Conservation (phyloP, 2,797 vertebrate genomes). For the Acanthornis magna region DNA sequence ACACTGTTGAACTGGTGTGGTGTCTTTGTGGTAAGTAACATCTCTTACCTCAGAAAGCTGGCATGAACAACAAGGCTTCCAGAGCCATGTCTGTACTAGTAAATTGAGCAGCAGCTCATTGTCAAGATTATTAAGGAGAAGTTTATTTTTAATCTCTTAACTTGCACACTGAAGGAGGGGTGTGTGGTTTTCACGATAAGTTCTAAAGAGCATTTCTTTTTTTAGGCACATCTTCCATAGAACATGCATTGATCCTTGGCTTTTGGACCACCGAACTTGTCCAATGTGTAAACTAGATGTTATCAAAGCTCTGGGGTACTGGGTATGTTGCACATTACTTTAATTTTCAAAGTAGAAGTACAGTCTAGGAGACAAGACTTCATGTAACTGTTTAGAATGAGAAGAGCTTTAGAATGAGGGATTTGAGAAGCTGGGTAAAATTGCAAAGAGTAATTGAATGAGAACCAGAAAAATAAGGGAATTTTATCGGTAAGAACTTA, state of each 20-base stretch:
- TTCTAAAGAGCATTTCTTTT: conserved; percentile 45
- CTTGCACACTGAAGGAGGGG: neutral
- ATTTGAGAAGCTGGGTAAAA: neutral
- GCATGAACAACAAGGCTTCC: neutral
- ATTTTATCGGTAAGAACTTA: neutral
- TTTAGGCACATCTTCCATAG: conserved; percentile 82
- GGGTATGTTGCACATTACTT: conserved; percentile 74
- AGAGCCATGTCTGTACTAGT: neutral
- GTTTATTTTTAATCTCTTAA: neutral
- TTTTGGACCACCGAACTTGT: conserved; percentile 82
- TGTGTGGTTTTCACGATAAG: neutral
- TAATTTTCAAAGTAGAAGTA: neutral
- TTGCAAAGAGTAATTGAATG: neutral
- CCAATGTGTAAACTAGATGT: conserved; percentile 84
- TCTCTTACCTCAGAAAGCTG: neutral
- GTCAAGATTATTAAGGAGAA: neutral
- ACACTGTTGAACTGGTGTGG: neutral
- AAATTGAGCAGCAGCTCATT: neutral
- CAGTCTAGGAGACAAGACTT: neutral
- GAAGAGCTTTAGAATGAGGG: neutral
- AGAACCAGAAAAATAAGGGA: neutral
- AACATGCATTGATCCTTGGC: conserved; percentile 82
- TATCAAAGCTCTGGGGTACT: conserved; percentile 82
- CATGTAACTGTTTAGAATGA: neutral
- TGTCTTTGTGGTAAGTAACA: neutral